A percentile compares a stretch with the other conserved stretches of the same genome.
These are phyloP conservation scores for Styela clava DNA, from an alignment of 23 tunicate species.

Conservation along the genomic window DNA sequence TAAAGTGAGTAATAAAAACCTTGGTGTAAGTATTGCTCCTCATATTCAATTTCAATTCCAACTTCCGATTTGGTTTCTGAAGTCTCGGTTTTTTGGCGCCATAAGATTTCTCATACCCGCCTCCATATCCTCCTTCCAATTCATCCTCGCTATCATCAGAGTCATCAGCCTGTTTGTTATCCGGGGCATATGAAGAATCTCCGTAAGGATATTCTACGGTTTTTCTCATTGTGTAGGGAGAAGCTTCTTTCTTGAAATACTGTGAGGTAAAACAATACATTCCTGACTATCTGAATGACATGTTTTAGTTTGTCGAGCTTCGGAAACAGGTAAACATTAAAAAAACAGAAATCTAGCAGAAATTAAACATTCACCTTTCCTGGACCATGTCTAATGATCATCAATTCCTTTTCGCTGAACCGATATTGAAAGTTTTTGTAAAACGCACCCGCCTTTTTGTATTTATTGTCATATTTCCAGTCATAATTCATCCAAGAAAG, in stretches of 20 bases:
- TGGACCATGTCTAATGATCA: slow-evolving; percentile 56
- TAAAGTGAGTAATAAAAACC: too few relatives aligned
- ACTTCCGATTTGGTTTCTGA: not conserved
- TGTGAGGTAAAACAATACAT: too few relatives aligned
- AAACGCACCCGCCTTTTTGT: slow-evolving; percentile 59
- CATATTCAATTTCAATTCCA: not conserved
- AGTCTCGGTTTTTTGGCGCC: not conserved
- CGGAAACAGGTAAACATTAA: not conserved
- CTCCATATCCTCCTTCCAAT: not conserved
- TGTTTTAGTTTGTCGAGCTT: too few relatives aligned
- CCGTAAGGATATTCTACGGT: not conserved
- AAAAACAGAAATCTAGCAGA: not conserved
- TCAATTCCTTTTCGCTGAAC: slow-evolving; percentile 41
- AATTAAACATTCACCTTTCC: slow-evolving; percentile 23
- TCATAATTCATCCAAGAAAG: slow-evolving; percentile 84
- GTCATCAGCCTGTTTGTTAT: not conserved
- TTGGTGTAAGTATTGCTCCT: not conserved
- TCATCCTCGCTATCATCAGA: slow-evolving; percentile 1
- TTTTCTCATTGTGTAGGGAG: not conserved
- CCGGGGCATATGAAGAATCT: slow-evolving; percentile 4
- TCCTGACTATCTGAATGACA: too few relatives aligned
- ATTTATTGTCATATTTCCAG: slow-evolving; percentile 48
- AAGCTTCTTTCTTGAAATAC: not conserved
- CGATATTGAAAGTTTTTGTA: slow-evolving; percentile 44
- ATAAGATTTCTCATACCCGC: not conserved